A percentile compares a stretch with the other conserved stretches of the same genome.
Conservation (phyloP, 2,888 invertebrate species). For the Coecobrya sp. region DNA sequence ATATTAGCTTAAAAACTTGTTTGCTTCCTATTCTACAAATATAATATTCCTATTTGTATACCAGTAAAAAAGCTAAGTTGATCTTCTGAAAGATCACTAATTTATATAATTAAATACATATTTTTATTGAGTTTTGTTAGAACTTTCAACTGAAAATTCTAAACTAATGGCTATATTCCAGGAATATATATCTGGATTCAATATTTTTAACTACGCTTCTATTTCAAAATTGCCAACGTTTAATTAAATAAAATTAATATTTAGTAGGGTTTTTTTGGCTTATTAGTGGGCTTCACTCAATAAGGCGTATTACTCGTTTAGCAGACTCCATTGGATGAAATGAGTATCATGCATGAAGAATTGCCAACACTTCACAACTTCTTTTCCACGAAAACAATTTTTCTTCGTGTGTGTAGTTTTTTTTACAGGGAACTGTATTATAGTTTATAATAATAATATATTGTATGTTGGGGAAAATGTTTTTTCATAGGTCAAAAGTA, state of each 20-base stretch:
- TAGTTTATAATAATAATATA: no score
- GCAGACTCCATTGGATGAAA: neutral
- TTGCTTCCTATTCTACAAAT: neutral
- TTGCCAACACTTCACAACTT: no score
- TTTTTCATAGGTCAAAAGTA: constrained; percentile 31
- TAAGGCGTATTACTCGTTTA: neutral
- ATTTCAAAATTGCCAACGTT: neutral
- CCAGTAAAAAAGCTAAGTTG: neutral
- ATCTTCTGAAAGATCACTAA: constrained; percentile 46
- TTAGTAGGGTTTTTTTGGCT: neutral
- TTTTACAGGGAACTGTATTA: no score
- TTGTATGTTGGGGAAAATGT: neutral
- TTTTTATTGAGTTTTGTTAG: neutral
- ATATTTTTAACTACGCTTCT: neutral
- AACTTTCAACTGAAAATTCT: constrained; percentile 49
- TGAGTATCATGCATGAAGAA: no score
- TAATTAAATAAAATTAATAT: neutral
- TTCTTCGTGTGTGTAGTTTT: no score
- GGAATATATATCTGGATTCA: neutral
- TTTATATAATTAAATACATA: neutral
- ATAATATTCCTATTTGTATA: constrained; percentile 9
- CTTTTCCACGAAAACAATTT: no score
- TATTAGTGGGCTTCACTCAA: neutral
- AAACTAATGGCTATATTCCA: neutral
- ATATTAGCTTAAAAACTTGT: neutral